Base-by-base conservation (phyloP, 2,797 vertebrate species). In the Telmatherina bonti region DNA sequence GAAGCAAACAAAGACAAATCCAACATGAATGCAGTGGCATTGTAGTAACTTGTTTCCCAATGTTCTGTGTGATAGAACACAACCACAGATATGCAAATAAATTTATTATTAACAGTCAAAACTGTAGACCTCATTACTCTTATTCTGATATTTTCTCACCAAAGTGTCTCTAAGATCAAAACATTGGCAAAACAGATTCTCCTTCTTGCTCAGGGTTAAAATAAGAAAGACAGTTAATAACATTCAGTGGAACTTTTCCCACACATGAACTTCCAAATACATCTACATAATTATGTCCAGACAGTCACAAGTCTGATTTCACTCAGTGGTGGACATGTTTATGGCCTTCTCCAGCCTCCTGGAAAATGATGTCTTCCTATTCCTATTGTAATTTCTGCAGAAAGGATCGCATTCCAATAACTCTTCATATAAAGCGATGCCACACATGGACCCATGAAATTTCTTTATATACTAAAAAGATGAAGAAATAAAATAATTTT, bases 1-100 rank as follows among this genome's bases (percentile, higher is more conserved):
- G 36, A 70, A 45, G 7, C 33, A 78, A 71, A 74, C 54, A 63
- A 27, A 54, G 31, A 45, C 29, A 58, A 70, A 71, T 33, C 27
- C 65, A 47, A 56, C 41, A 55, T 72, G 73, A 62, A 78, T 8
- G 27, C 27, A 59, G 49, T 45, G 31, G 22, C 36, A 20, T 1
- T 33, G 11, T 11, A 20, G 31, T n/a, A 11, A 38, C 31, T 30
- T 11, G 45, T 15, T 47, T 57, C 5, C 20, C n/a, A 29, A 26
- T 69, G 22, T 31, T n/a, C n/a, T n/a, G 8, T 11, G 16, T 38
- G 35, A 45, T 52, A 24, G 62, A 61, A 74, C 15, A 1, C 33
- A 1, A 55, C 15, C 2, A 59, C 9, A 56, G 10, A 55, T 26
- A 3, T 43, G 57, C 33, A n/a, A 54, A n/a, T 11, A 65, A 65